A percentile compares a stretch with the other conserved stretches of the same genome.
These are phyloP conservation scores for Thunnus albacares DNA, from an alignment of 2,797 vertebrate genomes.

Conservation along the genomic window DNA sequence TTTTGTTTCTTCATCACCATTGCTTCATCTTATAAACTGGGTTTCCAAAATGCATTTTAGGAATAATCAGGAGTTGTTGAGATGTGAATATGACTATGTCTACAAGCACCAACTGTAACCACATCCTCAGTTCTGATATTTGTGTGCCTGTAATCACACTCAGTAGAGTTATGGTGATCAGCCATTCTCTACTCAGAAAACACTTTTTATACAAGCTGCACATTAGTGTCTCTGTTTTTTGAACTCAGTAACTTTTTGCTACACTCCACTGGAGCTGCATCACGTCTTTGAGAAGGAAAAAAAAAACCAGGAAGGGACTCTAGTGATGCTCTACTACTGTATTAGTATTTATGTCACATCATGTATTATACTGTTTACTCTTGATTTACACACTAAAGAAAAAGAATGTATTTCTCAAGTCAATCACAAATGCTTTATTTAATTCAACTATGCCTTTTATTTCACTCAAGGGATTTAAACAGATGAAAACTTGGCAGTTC, in stretches of 20 bases:
- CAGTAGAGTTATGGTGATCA: not conserved
- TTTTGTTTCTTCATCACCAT: no score
- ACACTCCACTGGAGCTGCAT: no score
- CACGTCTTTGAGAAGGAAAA: no score
- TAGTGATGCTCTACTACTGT: not conserved
- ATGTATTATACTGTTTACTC: conserved; percentile 25
- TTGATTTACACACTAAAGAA: conserved; percentile 44
- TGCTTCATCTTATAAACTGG: no score
- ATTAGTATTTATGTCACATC: conserved; percentile 12
- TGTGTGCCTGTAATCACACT: conserved; percentile 26
- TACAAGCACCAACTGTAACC: conserved; percentile 18
- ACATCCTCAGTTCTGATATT: conserved; percentile 13
- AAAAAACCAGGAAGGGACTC: not conserved
- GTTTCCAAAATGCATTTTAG: conserved; percentile 1
- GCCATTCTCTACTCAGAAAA: not conserved
- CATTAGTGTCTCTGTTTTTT: conserved; percentile 16
- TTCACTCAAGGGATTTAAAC: conserved; percentile 79
- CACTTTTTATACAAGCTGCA: conserved; percentile 52
- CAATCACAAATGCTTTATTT: conserved; percentile 81
- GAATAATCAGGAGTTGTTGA: not conserved
- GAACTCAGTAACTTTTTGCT: not conserved
- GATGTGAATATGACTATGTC: conserved; percentile 26
- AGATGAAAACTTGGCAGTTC: conserved; percentile 80
- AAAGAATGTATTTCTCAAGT: conserved; percentile 74
- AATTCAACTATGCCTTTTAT: conserved; percentile 85